Conservation (phyloP, 2,113 vertebrate species). For the Ptilorrhoa leucosticta region DNA sequence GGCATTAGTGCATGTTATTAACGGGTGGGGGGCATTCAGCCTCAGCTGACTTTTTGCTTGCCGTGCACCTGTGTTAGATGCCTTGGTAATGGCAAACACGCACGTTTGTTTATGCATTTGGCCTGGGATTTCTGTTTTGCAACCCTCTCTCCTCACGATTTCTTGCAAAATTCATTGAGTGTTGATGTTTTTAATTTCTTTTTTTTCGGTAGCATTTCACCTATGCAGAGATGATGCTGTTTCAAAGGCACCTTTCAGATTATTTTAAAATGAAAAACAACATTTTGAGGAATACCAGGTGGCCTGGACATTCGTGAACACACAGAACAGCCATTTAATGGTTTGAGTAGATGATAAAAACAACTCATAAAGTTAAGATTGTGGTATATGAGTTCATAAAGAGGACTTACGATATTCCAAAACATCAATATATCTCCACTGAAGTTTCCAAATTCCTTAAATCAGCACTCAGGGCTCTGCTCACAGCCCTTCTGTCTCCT, state of each 20-base stretch:
- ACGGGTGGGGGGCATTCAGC: not conserved
- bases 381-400: not conserved
- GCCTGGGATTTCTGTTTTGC: not conserved
- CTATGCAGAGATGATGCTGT: not conserved
- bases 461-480: not conserved
- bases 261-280: not conserved
- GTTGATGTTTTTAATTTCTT: not conserved
- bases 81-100: not conserved
- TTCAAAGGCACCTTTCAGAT: not conserved
- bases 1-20: rapidly evolving
- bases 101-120: not conserved
- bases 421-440: not conserved
- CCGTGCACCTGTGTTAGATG: too few species aligned
- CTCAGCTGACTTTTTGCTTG: not conserved
- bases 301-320: not conserved
- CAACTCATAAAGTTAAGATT: not conserved
- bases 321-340: not conserved
- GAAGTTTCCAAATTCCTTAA: not conserved
- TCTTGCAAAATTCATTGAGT: not conserved
- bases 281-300: not conserved
- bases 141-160: not conserved
- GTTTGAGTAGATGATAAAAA: not conserved
- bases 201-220: not conserved
- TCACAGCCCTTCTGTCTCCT: not conserved
- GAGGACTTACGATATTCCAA: not conserved